Evolutionary conservation across 2,888 invertebrate genomes (phyloP).

Genomic region (Cantharis lateralis): DNA sequence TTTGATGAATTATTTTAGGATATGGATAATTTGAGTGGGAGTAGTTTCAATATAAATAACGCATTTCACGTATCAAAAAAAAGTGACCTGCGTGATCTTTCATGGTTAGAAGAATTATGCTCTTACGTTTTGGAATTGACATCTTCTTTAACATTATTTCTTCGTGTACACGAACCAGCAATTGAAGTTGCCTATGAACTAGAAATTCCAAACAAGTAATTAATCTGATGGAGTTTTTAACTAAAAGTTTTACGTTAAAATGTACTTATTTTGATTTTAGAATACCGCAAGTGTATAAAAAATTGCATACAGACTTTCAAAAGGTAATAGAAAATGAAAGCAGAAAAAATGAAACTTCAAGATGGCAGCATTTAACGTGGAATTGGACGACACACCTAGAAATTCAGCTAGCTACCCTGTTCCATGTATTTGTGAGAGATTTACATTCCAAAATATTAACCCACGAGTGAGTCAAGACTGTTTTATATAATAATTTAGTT

Average conservation of each 20-base stretch:
- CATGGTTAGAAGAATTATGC: constrained; percentile 50
- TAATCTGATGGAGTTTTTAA: neutral
- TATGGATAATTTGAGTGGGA: constrained; percentile 8
- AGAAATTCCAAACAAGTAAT: constrained; percentile 52
- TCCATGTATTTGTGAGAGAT: constrained; percentile 35
- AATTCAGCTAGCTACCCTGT: constrained; percentile 48
- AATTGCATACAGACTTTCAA: constrained; percentile 72
- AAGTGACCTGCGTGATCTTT: constrained; percentile 45
- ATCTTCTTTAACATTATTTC: constrained; percentile 42
- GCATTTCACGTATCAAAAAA: constrained; percentile 44
- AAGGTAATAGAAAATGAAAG: constrained; percentile 53
- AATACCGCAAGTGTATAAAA: constrained; percentile 77
- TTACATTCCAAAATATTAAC: constrained; percentile 4
- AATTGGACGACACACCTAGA: constrained; percentile 46
- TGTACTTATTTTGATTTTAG: constrained; percentile 56
- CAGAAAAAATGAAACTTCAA: constrained; percentile 34
- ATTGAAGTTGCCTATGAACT: constrained; percentile 41
- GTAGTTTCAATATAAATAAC: constrained; percentile 40
- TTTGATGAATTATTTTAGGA: constrained; percentile 15
- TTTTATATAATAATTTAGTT: neutral
- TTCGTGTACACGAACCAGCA: constrained; percentile 44
- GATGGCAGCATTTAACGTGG: constrained; percentile 41
- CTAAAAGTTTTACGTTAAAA: neutral
- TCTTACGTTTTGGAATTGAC: constrained; percentile 47
- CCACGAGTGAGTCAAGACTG: neutral